Evolutionary conservation across 2,888 invertebrate genomes (phyloP), one percentile per base, ranked within the genome.

Genomic region (Torymus auratus): DNA sequence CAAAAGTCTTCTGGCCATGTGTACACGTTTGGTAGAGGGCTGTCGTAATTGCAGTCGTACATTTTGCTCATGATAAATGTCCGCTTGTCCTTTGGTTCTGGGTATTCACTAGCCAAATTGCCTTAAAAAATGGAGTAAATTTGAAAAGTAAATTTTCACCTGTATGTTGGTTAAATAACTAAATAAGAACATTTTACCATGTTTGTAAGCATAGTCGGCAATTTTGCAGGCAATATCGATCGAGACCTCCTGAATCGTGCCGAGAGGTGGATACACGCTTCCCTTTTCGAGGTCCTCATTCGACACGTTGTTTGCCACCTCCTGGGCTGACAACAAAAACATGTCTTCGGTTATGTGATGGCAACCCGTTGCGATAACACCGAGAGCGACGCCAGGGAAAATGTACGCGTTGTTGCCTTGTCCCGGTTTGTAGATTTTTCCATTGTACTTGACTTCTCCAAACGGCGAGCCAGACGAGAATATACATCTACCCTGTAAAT

Each of bases 381-480:
- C 99, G 20, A 99, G 93, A 12, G 98, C 98, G 75, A 98, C 93
- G 5, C 99, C 99, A 0, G 99, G 99, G 93, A 98, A 98, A 88
- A 99, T 98, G 91, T 99, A 99, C 0, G 98, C 96, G 91, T 99
- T 99, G 91, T 98, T 99, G 81, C 99, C 99, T 91, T 99, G 99
- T 0, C 99, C 99, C 0, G 99, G 97, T 84, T 94, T 93, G 91
- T 93, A 98, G 4, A 94, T 95, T 90, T 96, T 95, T 20, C 96
- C 97, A 76, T 95, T 93, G 86, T 94, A 93, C 14, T 93, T 92
- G 2, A 98, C 97, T 2, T 96, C 95, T 15, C 96, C 95, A 92
- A 99, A 99, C 0, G 99, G 99, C 50, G 98, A 98, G 7, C 99
- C 99, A 50, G 98, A 98, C 0, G 98, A 96, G 92, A 98, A 99